phyloP scores from a whole-genome alignment of 2,797 vertebrate genomes.

The Micrastur ruficollis region DNA sequence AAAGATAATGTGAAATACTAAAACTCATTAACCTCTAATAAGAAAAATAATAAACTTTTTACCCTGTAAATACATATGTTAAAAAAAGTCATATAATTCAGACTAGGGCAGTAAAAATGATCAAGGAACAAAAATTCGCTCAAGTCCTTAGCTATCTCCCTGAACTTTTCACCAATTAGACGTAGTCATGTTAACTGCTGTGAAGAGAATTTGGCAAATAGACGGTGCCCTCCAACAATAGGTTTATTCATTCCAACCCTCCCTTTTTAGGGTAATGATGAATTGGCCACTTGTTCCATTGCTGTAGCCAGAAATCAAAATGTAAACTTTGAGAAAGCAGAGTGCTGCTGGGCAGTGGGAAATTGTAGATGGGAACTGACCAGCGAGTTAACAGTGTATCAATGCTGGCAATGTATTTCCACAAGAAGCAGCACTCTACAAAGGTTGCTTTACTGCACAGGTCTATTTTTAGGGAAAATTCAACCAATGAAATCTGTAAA shows the following conservation, averaged over 20 bases:
- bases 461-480: background rate
- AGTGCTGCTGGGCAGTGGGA: background rate
- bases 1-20: conserved; percentile 60
- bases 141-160: conserved; percentile 18
- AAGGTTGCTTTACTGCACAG: background rate
- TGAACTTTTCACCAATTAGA: conserved; percentile 56
- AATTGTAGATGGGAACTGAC: conserved; percentile 1
- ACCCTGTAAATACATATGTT: conserved; percentile 23
- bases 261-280: conserved; percentile 36
- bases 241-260: conserved; percentile 59
- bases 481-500: background rate
- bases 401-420: background rate
- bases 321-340: conserved; percentile 33
- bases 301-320: conserved; percentile 48
- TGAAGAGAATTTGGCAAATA: conserved; percentile 55
- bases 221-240: conserved; percentile 20
- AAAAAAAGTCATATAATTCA: background rate
- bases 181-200: conserved; percentile 48
- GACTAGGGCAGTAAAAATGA: background rate
- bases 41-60: background rate
- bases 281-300: conserved; percentile 49
- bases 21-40: conserved; percentile 60
- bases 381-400: background rate
- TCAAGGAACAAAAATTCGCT: conserved; percentile 21
- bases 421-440: background rate